phyloP scores from a whole-genome alignment of 2,797 vertebrate species.

The Rachycentron canadum region DNA sequence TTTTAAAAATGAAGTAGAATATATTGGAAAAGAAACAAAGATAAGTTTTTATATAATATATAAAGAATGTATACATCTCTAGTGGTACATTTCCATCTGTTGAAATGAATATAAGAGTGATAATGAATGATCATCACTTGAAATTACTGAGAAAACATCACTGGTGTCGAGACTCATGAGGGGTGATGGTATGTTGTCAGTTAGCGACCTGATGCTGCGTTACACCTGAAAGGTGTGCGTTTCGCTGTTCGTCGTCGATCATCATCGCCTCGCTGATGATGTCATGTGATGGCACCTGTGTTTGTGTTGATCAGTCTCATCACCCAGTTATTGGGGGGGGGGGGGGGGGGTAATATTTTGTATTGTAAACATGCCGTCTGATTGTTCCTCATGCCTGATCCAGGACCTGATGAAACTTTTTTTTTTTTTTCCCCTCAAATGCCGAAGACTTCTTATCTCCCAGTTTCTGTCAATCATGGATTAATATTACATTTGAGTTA shows the following conservation, averaged over 20 bases:
- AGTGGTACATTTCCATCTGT: not conserved
- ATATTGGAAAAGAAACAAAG: not conserved
- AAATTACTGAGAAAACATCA: not conserved
- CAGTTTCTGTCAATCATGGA: too few species aligned
- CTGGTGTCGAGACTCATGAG: not conserved
- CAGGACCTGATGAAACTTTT: not conserved
- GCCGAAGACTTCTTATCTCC: not conserved
- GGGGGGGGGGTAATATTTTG: too few species aligned
- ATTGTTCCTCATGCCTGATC: not conserved
- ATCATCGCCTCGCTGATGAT: not conserved
- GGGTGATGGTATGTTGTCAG: not conserved
- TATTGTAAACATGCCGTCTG: not conserved
- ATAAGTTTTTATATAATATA: not conserved
- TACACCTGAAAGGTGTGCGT: not conserved
- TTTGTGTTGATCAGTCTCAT: not conserved
- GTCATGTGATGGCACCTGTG: not conserved
- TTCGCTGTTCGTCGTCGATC: not conserved
- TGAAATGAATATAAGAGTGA: not conserved
- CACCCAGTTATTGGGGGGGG: too few species aligned
- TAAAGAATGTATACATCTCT: not conserved
- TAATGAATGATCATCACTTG: not conserved
- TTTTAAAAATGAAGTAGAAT: not conserved
- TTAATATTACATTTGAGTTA: not conserved
- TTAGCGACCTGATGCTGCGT: not conserved
- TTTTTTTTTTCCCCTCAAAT: not conserved